A percentile compares a stretch with the other conserved stretches of the same genome.
Conservation (phyloP, 2,113 vertebrate genomes). For the Pterocles orientalis region DNA sequence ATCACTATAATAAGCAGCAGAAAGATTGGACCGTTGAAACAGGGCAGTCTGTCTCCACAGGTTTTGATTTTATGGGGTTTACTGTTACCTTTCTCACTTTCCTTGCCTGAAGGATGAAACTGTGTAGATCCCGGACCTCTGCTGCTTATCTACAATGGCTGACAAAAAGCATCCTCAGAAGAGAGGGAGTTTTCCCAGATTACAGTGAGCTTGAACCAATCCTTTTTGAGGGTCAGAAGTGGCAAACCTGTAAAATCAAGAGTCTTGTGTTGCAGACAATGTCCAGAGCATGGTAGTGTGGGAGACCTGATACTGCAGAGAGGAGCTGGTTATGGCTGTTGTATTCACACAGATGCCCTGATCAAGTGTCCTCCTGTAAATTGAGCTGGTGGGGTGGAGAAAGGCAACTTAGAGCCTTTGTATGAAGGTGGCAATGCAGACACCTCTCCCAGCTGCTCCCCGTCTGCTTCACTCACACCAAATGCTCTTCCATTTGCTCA, state of each 20-base stretch:
- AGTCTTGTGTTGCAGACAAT: neutral
- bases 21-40: neutral
- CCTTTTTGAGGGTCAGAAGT: neutral
- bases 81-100: neutral
- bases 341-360: neutral
- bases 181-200: neutral
- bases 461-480: slow-evolving; percentile 29
- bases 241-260: neutral
- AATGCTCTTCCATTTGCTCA: slow-evolving; percentile 71
- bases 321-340: neutral
- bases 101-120: neutral
- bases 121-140: neutral
- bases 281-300: neutral
- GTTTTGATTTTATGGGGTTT: neutral
- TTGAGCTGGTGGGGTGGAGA: neutral
- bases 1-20: neutral
- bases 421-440: slow-evolving; percentile 43
- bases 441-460: slow-evolving; percentile 47
- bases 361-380: neutral
- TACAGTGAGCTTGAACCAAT: neutral
- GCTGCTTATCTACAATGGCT: neutral
- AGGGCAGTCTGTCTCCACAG: neutral
- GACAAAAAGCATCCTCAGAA: neutral
- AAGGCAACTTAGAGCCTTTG: neutral
- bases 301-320: neutral